Percentiles rank a stretch among this genome's conserved stretches.
phyloP scores from a whole-genome alignment of 2,888 invertebrate genomes.

The Mythimna impura region DNA sequence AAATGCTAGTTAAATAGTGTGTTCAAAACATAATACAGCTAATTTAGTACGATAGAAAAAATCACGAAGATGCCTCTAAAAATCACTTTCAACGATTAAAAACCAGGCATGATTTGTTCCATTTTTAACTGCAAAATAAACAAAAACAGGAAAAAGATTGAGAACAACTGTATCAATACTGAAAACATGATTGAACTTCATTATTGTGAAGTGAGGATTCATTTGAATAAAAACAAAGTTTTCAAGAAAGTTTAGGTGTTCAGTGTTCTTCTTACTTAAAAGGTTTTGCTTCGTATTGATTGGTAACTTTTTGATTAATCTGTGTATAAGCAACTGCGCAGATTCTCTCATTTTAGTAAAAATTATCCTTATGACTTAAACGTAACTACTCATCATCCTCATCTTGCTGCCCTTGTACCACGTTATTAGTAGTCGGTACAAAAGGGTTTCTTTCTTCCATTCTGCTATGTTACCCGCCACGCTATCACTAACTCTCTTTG shows the following conservation, averaged over 20 bases:
- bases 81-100: too few relatives aligned
- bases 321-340: neutral
- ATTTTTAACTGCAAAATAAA: neutral
- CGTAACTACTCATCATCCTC: too few relatives aligned
- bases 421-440: too few relatives aligned
- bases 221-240: constrained; percentile 59
- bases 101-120: too few relatives aligned
- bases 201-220: constrained; percentile 48
- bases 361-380: neutral
- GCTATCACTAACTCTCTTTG: too few relatives aligned
- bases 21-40: too few relatives aligned
- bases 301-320: constrained; percentile 27
- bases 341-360: neutral
- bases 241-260: constrained; percentile 37
- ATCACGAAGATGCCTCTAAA: too few relatives aligned
- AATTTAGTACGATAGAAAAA: too few relatives aligned
- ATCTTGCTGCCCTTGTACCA: too few relatives aligned
- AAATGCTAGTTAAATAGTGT: too few relatives aligned
- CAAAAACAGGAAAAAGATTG: constrained; percentile 38
- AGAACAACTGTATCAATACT: constrained; percentile 47
- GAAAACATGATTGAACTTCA: constrained; percentile 56
- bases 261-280: constrained; percentile 19
- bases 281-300: constrained; percentile 30
- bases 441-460: too few relatives aligned
- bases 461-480: too few relatives aligned